phyloP scores from a whole-genome alignment of 2,113 vertebrate genomes.

The Blennius ocellaris region DNA sequence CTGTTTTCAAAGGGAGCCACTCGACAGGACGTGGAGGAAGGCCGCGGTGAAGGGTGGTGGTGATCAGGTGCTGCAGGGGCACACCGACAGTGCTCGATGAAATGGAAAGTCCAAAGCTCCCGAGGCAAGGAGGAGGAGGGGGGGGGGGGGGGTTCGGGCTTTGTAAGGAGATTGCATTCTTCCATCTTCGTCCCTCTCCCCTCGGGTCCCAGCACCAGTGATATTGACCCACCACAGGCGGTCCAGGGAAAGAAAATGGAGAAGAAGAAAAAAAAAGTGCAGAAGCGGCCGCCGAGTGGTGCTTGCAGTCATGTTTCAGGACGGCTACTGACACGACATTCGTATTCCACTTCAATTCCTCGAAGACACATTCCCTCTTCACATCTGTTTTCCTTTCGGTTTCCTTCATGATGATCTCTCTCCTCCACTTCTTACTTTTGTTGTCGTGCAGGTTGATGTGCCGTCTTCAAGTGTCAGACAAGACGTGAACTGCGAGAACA shows the following conservation, averaged over 20 bases:
- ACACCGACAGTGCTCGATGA: constrained; percentile 55
- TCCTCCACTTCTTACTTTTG: constrained; percentile 3
- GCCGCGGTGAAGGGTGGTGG: constrained; percentile 32
- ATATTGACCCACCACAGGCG: constrained; percentile 60
- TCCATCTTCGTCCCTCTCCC: constrained; percentile 48
- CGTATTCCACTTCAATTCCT: constrained; percentile 19
- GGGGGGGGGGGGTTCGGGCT: constrained; percentile 49
- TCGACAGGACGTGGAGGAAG: constrained; percentile 14
- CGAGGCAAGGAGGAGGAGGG: no score
- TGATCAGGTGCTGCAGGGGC: constrained; percentile 26
- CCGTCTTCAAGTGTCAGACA: constrained; percentile 27
- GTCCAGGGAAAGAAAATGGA: constrained; percentile 28
- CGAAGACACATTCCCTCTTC: constrained; percentile 5
- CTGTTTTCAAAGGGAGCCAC: constrained; percentile 6
- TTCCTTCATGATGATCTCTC: constrained; percentile 16
- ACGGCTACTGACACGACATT: constrained; percentile 9
- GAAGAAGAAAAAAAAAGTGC: constrained; percentile 24
- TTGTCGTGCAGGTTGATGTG: constrained; percentile 8
- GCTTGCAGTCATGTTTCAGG: constrained; percentile 19
- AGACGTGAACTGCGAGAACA: constrained; percentile 28
- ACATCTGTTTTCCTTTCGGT: neutral
- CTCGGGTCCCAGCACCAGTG: constrained; percentile 39
- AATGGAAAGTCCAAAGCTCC: constrained; percentile 55
- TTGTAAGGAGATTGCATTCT: constrained; percentile 66
- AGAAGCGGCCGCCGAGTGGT: constrained; percentile 28